These are phyloP conservation scores for Thelaira solivaga DNA, from an alignment of 2,888 invertebrate genomes.

Conservation along the genomic window DNA sequence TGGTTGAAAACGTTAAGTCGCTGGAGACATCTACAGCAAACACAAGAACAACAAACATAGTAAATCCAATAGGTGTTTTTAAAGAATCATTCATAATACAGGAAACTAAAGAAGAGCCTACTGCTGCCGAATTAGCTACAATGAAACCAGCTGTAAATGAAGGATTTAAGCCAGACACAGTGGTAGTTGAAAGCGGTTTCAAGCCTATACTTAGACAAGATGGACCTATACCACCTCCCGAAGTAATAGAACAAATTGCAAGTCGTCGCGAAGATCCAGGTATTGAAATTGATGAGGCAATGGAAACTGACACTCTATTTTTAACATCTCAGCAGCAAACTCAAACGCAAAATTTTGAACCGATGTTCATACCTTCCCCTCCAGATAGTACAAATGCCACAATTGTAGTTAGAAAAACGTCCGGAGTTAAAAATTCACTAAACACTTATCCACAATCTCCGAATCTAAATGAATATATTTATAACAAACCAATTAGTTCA, in stretches of 20 bases:
- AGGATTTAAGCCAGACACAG: slow-evolving; percentile 88
- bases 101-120: slow-evolving; percentile 68
- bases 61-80: slow-evolving; percentile 64
- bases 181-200: slow-evolving; percentile 90
- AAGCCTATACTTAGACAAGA: slow-evolving; percentile 82
- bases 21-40: slow-evolving; percentile 27
- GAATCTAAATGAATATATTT: slow-evolving; percentile 9
- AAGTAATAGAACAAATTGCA: slow-evolving; percentile 72
- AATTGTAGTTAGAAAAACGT: slow-evolving; percentile 63
- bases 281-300: slow-evolving; percentile 74
- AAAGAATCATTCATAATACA: slow-evolving; percentile 70
- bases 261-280: slow-evolving; percentile 75
- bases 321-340: slow-evolving; percentile 76
- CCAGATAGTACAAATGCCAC: slow-evolving; percentile 80
- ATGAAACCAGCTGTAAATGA: slow-evolving; percentile 83
- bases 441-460: background rate
- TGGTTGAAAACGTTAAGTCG: slow-evolving; percentile 33
- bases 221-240: slow-evolving; percentile 78
- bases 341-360: slow-evolving; percentile 84
- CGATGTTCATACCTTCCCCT: slow-evolving; percentile 89
- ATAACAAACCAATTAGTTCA: slow-evolving; percentile 68
- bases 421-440: slow-evolving; percentile 20
- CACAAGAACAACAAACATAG: slow-evolving; percentile 12
- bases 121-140: slow-evolving; percentile 70
- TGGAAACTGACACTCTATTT: slow-evolving; percentile 76